Percentiles rank a stretch among this genome's conserved stretches.
phyloP scores from a whole-genome alignment of 2,888 invertebrate species.

The Steinernema hermaphroditum region DNA sequence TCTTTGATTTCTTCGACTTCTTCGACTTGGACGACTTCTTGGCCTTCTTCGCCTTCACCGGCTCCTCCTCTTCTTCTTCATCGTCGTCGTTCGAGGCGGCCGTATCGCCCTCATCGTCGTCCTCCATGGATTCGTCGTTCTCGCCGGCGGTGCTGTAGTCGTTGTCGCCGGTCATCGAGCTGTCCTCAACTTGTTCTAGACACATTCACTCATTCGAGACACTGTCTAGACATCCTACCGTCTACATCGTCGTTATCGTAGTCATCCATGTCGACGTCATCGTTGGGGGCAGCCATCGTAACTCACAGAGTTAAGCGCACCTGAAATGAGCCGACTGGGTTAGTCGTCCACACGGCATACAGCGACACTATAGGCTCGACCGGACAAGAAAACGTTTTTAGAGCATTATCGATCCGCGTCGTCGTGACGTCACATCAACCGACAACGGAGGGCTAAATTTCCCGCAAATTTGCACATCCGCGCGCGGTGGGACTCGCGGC shows the following conservation, averaged over 20 bases:
- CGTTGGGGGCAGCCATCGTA: slow-evolving; percentile 18
- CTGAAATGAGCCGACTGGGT: slow-evolving; percentile 2
- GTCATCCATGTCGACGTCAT: slow-evolving; percentile 21
- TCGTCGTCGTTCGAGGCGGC: slow-evolving; percentile 24
- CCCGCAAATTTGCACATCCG: slow-evolving; percentile 29
- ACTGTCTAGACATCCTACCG: neutral
- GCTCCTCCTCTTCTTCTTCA: slow-evolving; percentile 42
- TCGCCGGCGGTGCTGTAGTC: slow-evolving; percentile 14
- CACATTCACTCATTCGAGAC: neutral
- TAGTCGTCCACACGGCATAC: neutral
- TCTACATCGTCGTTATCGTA: slow-evolving; percentile 24
- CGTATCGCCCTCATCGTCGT: slow-evolving; percentile 24
- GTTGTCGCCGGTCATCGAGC: slow-evolving; percentile 24
- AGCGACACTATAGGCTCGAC: slow-evolving; percentile 3
- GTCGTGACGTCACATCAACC: slow-evolving; percentile 7
- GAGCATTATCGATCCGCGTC: slow-evolving; percentile 27
- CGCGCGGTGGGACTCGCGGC: slow-evolving; percentile 16
- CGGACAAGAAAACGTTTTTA: slow-evolving; percentile 30
- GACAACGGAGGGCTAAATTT: slow-evolving; percentile 21
- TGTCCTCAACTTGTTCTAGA: slow-evolving; percentile 22
- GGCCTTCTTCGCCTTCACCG: slow-evolving; percentile 36
- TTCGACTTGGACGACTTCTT: slow-evolving; percentile 37
- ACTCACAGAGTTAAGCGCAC: neutral
- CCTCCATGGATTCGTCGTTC: slow-evolving; percentile 25
- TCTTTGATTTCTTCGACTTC: slow-evolving; percentile 32